Base-by-base conservation (phyloP, 2,888 invertebrate genomes). In the Onchidella celtica region DNA sequence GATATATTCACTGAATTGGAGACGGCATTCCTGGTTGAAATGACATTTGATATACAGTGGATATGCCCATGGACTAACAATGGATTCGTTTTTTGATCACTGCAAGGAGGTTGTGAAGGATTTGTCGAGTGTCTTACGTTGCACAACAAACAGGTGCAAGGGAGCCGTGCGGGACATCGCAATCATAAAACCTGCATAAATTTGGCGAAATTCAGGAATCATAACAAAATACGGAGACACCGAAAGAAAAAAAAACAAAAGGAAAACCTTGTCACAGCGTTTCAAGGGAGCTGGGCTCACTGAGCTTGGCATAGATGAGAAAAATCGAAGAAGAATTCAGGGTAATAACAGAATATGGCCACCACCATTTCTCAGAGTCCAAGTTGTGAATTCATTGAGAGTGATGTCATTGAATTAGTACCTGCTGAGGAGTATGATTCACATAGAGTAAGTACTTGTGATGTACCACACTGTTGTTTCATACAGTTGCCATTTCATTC, bases 371-470 rank as follows among this genome's bases (percentile, higher is more conserved):
- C 40, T 21, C 65, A 27, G 6, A 38, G 55, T 29, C 11, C 65
- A 2, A 73, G 73, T 32, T 21, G 55, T 57, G 81, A 76, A 17
- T 70, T 69, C 11, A 75, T 68, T 34, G 89, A 89, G 69, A 85
- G 86, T 65, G 90, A 90, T 81, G 88, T 90, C 34, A 88, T 90
- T 55, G 90, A 91, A 76, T 88, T 91, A n/a, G 86, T 89, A 47
- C 87, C 89, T 9, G 81, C 88, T 34, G 89, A 89, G 40, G 90
- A 91, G 79, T 91, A 91, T 85, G 88, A 90, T 81, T 83, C 87
- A 32, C 82, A 85, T n/a, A 88, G 88, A 88, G 90, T 90, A 82
- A 84, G 87, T 81, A n/a, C n/a, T n/a, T n/a, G n/a, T n/a, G n/a
- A n/a, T n/a, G 4, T 21, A 27, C 27, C 32, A 21, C 32, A 11